Evolutionary conservation across 1,140 invertebrate genomes (phyloP), one percentile per base, ranked within the genome.

Genomic region (Wasmannia auropunctata): DNA sequence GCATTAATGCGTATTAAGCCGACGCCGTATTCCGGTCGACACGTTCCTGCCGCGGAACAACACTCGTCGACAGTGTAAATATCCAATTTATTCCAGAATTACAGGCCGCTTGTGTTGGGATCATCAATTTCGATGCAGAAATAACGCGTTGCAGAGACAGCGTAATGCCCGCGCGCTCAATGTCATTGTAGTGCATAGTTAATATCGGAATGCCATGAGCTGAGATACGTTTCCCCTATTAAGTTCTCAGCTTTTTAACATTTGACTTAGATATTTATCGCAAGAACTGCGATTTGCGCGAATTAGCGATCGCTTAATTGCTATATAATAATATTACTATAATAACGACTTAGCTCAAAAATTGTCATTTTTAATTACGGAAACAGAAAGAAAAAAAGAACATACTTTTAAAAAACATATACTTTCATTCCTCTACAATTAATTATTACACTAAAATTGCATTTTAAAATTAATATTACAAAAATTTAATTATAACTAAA

Each of bases 41-140:
- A 37, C 80, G 69, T 75, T 74, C 34, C 46, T 62, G 43, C 34
- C 60, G 43, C n/a, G 31, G 60, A 54, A 69, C 49, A 80, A 69
- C 63, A 69, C 16, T 80, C 62, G 49, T 56, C 49, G 49, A 54
- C 77, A 80, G 34, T 80, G 63, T 80, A 80, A 80, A 69, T 80
- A 80, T 69, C 63, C 77, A 69, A 80, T 80, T 80, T 80, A 80
- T 80, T 80, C n/a, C 63, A 56, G 46, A 80, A 80, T 80, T 80
- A 80, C 63, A 56, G 63, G 4, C 63, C 63, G 77, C 62, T 80
- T 80, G 77, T 80, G 34, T 54, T 46, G 34, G 31, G 49, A 56
- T 80, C 34, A 69, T 80, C 34, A 69, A 56, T 69, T 80, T 56
- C 22, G 77, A 25, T n/a, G 25, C 34, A 69, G 77, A 80, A 69